Percentiles rank a stretch among this genome's conserved stretches.
phyloP scores from a whole-genome alignment of 2,797 vertebrate species.

The Tokudaia muenninki region DNA sequence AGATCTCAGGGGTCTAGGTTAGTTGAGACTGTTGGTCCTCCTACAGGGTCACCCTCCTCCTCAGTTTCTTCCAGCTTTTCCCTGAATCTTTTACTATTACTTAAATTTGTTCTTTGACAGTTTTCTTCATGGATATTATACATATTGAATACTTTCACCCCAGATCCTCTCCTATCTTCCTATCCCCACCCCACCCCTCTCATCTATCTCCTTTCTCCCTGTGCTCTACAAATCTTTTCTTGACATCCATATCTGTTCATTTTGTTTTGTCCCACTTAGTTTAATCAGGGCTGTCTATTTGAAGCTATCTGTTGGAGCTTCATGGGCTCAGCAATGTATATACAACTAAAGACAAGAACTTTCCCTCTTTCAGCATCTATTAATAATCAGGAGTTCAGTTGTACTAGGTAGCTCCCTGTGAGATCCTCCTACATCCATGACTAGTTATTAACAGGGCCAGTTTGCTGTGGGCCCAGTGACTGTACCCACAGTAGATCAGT shows the following conservation, averaged over 20 bases:
- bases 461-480: background rate
- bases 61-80: no score
- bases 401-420: background rate
- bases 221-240: background rate
- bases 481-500: background rate
- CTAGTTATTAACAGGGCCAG: background rate
- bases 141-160: no score
- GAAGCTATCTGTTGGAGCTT: no score
- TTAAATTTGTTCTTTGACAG: background rate
- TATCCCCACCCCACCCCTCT: background rate
- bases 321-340: background rate
- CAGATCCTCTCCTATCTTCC: background rate
- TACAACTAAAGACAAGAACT: background rate
- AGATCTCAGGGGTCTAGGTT: no score
- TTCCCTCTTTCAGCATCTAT: background rate
- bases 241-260: background rate
- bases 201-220: background rate
- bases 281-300: background rate
- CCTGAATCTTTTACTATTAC: background rate
- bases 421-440: background rate
- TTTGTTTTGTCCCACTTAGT: background rate
- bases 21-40: no score
- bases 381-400: background rate
- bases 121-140: background rate
- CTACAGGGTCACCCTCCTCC: no score